These are phyloP conservation scores for Oncopodura yosiiana DNA, from an alignment of 1,140 invertebrate species.

Conservation along the genomic window DNA sequence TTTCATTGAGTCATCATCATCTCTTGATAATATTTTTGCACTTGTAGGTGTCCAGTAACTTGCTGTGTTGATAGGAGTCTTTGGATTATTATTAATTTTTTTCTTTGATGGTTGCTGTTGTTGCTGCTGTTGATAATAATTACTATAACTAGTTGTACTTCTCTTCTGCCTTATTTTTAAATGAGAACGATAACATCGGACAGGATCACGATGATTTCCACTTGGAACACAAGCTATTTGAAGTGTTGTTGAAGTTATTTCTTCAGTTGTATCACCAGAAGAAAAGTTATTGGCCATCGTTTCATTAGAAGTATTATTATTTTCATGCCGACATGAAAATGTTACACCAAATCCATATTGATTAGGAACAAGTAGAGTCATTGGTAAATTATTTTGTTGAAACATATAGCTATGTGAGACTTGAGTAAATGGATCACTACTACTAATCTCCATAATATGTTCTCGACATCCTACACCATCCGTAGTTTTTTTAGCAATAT, in stretches of 20 bases:
- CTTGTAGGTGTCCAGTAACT: no score
- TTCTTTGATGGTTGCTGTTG: not conserved
- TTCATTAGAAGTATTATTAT: not conserved
- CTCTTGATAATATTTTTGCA: not conserved
- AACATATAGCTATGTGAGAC: slow-evolving; percentile 20
- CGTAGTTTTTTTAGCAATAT: slow-evolving; percentile 6
- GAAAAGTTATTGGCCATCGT: not conserved
- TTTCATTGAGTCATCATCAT: not conserved
- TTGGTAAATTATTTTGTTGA: slow-evolving; percentile 17
- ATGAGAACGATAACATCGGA: slow-evolving; percentile 26
- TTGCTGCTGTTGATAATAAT: not conserved
- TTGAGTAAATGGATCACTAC: slow-evolving; percentile 33
- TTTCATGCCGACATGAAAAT: slow-evolving; percentile 19
- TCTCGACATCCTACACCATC: slow-evolving; percentile 14
- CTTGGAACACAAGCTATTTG: slow-evolving; percentile 29
- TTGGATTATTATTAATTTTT: not conserved
- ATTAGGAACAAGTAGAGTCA: slow-evolving; percentile 28
- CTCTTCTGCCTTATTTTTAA: slow-evolving; percentile 4
- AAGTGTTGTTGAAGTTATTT: not conserved
- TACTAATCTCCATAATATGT: slow-evolving; percentile 15
- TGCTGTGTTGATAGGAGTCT: not conserved
- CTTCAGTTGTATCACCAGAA: not conserved
- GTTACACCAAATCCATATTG: slow-evolving; percentile 33
- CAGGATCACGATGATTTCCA: slow-evolving; percentile 6
- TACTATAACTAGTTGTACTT: not conserved